Base-by-base conservation (phyloP, 2,113 vertebrate genomes). In the Melanostigma gelatinosum region DNA sequence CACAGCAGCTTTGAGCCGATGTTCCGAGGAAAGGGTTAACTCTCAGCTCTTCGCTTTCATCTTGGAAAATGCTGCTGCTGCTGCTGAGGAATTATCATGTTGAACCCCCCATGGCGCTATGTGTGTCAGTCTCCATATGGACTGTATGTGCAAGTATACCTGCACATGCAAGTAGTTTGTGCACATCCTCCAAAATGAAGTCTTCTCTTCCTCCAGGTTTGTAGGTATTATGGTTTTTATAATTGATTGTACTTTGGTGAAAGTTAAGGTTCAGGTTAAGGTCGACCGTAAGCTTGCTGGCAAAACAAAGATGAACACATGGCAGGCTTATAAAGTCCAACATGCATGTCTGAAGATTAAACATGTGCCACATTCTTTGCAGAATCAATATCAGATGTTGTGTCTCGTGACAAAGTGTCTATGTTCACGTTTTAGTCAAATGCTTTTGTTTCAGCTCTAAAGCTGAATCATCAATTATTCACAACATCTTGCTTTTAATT, bases 1-100 rank as follows among this genome's bases (percentile, higher is more conserved):
- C 83, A 84, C 75, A 80, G 73, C 68, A 68, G 71, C 82, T 72
- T 54, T 75, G 65, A 75, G 78, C 54, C 4, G 83, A 77, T 64
- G 57, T 80, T 77, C 72, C 55, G 36, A 12, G 79, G 69, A 75
- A 85, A 83, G 88, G 65, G 85, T 89, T 88, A 87, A 85, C 46
- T 11, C 77, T 77, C 38, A 13, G 46, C 75, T 64, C 83, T 57
- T 34, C 50, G 68, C 85, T 88, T 83, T 91, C 88, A 90, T 84
- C 87, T 80, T 71, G 20, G 10, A 68, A 84, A 84, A 77, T 67
- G 55, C 57, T 22, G 71, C 71, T 20, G 84, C 64, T 80, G 81
- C 76, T 79, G 36, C 72, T 86, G 38, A 76, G 81, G 88, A 86
- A 72, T 91, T 79, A 87, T 75, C 57, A 50, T 15, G 40, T 36